phyloP scores from a whole-genome alignment of 1,140 invertebrate species.

The Aphelinus certus region DNA sequence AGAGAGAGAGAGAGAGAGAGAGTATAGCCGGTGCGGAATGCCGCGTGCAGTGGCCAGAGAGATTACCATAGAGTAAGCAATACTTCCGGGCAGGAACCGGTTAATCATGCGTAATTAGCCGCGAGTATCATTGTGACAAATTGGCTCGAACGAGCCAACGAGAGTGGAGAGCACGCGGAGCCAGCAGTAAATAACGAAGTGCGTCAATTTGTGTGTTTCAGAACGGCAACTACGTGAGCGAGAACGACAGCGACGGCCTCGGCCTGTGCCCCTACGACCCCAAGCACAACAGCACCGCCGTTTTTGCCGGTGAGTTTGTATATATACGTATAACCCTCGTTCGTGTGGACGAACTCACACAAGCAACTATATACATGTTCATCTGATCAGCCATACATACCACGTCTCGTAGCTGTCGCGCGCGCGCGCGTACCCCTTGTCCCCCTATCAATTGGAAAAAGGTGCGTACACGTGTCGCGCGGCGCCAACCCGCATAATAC shows the following conservation, averaged over 20 bases:
- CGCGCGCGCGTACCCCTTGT: background rate
- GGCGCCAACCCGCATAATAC: no score
- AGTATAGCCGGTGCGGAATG: no score
- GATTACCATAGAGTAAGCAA: background rate
- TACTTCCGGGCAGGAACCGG: slow-evolving; percentile 30
- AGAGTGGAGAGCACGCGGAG: background rate
- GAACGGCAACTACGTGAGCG: slow-evolving; percentile 67
- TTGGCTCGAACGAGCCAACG: background rate
- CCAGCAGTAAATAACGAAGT: slow-evolving; percentile 20
- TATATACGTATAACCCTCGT: background rate
- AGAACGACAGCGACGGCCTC: slow-evolving; percentile 80
- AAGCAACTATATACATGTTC: background rate
- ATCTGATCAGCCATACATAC: no score
- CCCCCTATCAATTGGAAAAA: no score
- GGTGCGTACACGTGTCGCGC: no score
- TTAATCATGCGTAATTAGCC: slow-evolving; percentile 29
- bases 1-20: background rate
- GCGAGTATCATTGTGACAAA: slow-evolving; percentile 14
- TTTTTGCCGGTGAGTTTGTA: slow-evolving; percentile 72
- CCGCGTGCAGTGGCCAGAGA: no score
- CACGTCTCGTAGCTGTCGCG: background rate
- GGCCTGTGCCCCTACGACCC: slow-evolving; percentile 93
- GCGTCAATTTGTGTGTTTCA: slow-evolving; percentile 55
- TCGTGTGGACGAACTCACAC: background rate
- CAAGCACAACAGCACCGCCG: slow-evolving; percentile 91